Percentiles rank a stretch among this genome's conserved stretches.
phyloP scores from a whole-genome alignment of 2,113 vertebrate genomes.

The Semicossyphus pulcher region DNA sequence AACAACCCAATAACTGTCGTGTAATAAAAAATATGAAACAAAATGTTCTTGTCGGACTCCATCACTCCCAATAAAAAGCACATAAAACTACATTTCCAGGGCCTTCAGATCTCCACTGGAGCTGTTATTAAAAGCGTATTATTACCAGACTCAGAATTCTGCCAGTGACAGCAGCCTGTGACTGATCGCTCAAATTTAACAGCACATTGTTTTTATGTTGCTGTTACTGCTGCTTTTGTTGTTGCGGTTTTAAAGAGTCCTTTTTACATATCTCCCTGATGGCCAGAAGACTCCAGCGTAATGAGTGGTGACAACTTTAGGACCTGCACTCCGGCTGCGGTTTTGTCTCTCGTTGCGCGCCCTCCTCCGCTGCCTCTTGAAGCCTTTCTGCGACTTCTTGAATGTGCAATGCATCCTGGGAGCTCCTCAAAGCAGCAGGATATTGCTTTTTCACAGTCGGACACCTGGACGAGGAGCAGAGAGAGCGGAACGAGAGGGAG shows the following conservation, averaged over 20 bases:
- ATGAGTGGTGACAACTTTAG: conserved; percentile 55
- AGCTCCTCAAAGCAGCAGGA: conserved; percentile 23
- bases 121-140: not conserved
- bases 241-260: conserved; percentile 25
- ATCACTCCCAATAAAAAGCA: not conserved
- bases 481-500: conserved; percentile 15
- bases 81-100: conserved; percentile 9
- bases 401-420: conserved; percentile 25
- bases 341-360: too few relatives aligned
- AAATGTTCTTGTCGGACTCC: not conserved
- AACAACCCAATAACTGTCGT: too few relatives aligned
- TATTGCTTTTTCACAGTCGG: conserved; percentile 28
- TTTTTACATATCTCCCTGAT: not conserved
- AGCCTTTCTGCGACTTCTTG: not conserved
- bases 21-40: too few relatives aligned
- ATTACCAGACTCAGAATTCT: conserved; percentile 13
- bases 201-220: conserved; percentile 22
- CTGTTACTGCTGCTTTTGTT: conserved; percentile 39
- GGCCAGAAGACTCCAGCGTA: conserved; percentile 21
- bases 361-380: too few relatives aligned
- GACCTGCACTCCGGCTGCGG: conserved; percentile 27
- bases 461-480: conserved; percentile 50
- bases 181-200: conserved; percentile 19
- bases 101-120: conserved; percentile 21
- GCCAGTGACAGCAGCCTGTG: not conserved